These are phyloP conservation scores for Ellobium chinense DNA, from an alignment of 2,888 invertebrate species.

Conservation along the genomic window DNA sequence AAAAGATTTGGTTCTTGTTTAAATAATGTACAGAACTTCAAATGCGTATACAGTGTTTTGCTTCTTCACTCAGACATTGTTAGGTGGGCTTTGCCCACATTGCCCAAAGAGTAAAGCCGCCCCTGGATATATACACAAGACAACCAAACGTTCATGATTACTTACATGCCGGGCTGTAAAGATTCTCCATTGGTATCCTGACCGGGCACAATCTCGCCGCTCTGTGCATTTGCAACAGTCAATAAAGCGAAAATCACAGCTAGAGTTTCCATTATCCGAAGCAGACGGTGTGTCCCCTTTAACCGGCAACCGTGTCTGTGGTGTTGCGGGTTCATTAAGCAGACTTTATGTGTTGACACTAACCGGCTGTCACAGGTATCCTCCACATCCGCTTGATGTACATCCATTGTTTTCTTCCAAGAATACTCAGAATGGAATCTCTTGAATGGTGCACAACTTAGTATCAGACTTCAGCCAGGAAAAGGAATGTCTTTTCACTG, in stretches of 20 bases:
- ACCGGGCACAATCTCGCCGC: neutral
- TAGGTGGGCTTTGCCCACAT: no score
- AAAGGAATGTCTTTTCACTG: no score
- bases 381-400: neutral
- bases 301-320: neutral
- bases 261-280: neutral
- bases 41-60: no score
- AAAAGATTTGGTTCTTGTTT: no score
- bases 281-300: neutral
- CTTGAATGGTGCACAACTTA: no score
- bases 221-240: neutral
- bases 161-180: slow-evolving; percentile 21
- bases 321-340: neutral
- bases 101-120: no score
- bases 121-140: no score
- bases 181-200: neutral
- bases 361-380: neutral
- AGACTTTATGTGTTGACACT: neutral
- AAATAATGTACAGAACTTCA: no score
- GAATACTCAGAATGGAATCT: no score
- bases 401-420: neutral
- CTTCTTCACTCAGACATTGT: no score
- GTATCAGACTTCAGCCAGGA: no score
- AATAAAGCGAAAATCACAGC: neutral
- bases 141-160: neutral